Evolutionary conservation across 2,113 vertebrate species (phyloP).

Genomic region (Ceyx margarethae): DNA sequence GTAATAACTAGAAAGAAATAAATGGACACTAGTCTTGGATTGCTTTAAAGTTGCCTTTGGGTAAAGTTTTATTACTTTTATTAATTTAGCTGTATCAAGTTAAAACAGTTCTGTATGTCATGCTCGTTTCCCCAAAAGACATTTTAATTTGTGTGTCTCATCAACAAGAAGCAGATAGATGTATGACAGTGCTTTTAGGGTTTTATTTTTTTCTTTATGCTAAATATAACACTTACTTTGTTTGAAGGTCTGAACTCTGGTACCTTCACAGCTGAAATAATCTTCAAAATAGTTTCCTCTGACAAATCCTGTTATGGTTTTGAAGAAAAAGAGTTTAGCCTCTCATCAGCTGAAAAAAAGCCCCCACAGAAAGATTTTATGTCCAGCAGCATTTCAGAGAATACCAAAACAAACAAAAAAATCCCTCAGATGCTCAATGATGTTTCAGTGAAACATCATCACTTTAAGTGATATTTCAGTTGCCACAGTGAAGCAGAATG

Average conservation of each 20-base stretch:
- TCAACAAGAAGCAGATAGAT: background rate
- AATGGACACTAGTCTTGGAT: background rate
- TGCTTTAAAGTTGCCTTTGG: background rate
- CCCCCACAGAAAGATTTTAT: background rate
- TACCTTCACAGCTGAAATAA: conserved; percentile 82
- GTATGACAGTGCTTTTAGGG: background rate
- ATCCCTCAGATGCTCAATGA: background rate
- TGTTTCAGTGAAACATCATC: background rate
- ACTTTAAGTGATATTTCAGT: background rate
- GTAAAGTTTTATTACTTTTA: background rate
- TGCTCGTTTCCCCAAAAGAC: background rate
- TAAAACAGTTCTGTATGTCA: background rate
- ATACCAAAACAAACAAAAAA: background rate
- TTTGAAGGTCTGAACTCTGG: conserved; percentile 90
- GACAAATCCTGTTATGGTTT: conserved; percentile 81
- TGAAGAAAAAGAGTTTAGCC: conserved; percentile 21
- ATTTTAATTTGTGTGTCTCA: background rate
- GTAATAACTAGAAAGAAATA: background rate
- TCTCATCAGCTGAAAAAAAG: background rate
- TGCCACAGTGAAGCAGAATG: background rate
- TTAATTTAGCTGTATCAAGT: background rate
- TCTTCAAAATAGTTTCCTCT: conserved; percentile 76
- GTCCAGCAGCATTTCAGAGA: background rate
- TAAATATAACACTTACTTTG: conserved; percentile 79
- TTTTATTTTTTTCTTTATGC: background rate